Base-by-base conservation (phyloP, 2,797 vertebrate genomes). In the Sebastolobus altivelis region DNA sequence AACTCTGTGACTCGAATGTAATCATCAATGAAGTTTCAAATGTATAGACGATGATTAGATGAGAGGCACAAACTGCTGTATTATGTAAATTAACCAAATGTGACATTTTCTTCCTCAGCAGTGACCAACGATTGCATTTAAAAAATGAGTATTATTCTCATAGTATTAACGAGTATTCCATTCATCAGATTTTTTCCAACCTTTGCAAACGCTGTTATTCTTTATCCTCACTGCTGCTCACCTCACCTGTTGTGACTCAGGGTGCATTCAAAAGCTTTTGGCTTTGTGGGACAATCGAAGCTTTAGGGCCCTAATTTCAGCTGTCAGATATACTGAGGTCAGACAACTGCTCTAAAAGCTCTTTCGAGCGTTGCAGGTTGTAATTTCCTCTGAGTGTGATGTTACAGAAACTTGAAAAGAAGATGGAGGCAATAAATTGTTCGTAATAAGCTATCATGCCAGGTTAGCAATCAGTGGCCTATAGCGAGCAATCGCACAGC, bases 361-460 rank as follows among this genome's bases (percentile, higher is more conserved):
- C 69, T 83, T 73, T 83, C 59, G 66, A 75, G 76, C 76, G 70
- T 70, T 82, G 60, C 76, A 60, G 78, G 78, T 81, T 82, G 88
- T 85, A 83, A 90, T 93, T 89, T 89, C 31, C 60, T 72, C 62
- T 13, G 37, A 81, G 67, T 72, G 78, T 75, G 76, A 78, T 70
- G 49, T 86, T 80, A 85, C 82, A 73, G 72, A 81, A 88, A 84
- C 56, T 72, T 80, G 77, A 88, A 87, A 84, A 77, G 83, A 82
- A 76, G 80, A 82, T 63, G 65, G 70, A 70, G 62, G 79, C 60
- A 81, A 85, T 85, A 83, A 85, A 91, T 86, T 84, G 78, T 80
- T 66, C 1, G 61, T 85, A 81, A 82, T 88, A 86, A 79, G 71
- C 84, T 43, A n/a, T 55, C 59, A 65, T 73, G 71, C 75, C 55